Evolutionary conservation across 2,797 vertebrate species (phyloP).

Genomic region (Scarus forsteni): DNA sequence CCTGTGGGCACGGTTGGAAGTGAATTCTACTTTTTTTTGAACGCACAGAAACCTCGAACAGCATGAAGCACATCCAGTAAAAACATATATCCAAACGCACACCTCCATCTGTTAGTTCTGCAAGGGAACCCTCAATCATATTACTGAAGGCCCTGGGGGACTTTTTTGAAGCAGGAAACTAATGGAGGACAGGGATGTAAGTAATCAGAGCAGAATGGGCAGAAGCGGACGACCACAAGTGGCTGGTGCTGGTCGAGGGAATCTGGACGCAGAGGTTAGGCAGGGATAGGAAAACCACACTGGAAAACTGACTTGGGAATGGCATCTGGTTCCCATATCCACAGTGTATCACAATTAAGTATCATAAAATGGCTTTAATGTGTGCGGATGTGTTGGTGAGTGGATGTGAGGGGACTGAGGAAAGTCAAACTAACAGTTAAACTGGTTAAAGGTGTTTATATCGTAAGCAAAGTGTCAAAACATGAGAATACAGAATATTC

Average conservation of each 20-base stretch:
- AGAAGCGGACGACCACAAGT: constrained; percentile 81
- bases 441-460: constrained; percentile 26
- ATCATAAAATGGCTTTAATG: constrained; percentile 78
- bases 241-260: constrained; percentile 80
- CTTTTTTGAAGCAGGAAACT: constrained; percentile 67
- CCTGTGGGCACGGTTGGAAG: constrained; percentile 18
- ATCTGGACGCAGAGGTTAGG: constrained; percentile 79
- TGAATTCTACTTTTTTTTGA: constrained; percentile 35
- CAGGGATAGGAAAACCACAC: constrained; percentile 83
- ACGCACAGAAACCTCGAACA: constrained; percentile 45
- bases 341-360: constrained; percentile 84
- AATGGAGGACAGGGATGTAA: constrained; percentile 82
- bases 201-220: constrained; percentile 83
- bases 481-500: constrained; percentile 9
- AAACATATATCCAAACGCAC: constrained; percentile 54
- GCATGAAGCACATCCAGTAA: constrained; percentile 35
- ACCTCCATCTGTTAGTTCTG: constrained; percentile 74
- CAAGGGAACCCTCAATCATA: constrained; percentile 73
- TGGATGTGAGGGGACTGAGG: constrained; percentile 33
- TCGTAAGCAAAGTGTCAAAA: constrained; percentile 1
- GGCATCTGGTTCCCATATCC: constrained; percentile 85
- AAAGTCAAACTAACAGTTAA: constrained; percentile 36
- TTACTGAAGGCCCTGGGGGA: constrained; percentile 51
- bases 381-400: constrained; percentile 57
- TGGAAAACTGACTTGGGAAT: constrained; percentile 84